Percentiles rank a stretch among this genome's conserved stretches.
phyloP scores from a whole-genome alignment of 1,140 invertebrate species.

The Neodiprion fabricii region DNA sequence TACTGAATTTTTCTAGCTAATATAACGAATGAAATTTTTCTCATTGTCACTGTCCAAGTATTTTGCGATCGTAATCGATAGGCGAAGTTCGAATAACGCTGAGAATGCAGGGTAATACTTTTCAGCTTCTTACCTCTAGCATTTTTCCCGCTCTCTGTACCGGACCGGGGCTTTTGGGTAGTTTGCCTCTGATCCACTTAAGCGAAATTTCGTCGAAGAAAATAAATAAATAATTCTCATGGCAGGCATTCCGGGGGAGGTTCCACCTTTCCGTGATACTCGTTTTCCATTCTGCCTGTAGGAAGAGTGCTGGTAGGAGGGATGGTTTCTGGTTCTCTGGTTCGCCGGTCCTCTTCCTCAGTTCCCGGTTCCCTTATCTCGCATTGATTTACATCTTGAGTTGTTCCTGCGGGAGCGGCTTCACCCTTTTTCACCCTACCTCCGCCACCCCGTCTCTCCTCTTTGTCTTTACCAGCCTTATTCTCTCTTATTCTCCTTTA shows the following conservation, averaged over 20 bases:
- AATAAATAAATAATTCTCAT: slow-evolving; percentile 34
- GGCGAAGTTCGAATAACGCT: background rate
- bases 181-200: slow-evolving; percentile 1
- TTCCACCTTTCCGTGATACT: slow-evolving; percentile 33
- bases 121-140: background rate
- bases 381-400: slow-evolving; percentile 37
- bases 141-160: background rate
- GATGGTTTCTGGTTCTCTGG: slow-evolving; percentile 21
- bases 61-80: too few species aligned
- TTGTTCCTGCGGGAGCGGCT: slow-evolving; percentile 28
- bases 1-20: too few species aligned
- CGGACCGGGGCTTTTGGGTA: background rate
- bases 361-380: slow-evolving; percentile 28
- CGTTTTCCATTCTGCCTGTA: slow-evolving; percentile 23
- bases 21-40: too few species aligned
- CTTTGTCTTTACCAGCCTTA: slow-evolving; percentile 17
- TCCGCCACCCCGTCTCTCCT: slow-evolving; percentile 10
- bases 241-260: slow-evolving; percentile 15
- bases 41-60: too few species aligned
- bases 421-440: slow-evolving; percentile 9
- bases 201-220: slow-evolving; percentile 23
- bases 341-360: slow-evolving; percentile 20
- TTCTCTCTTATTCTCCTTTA: slow-evolving; percentile 15
- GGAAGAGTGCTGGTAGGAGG: background rate
- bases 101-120: background rate